Evolutionary conservation across 1,140 invertebrate species (phyloP), one percentile per base, ranked within the genome.

Genomic region (Dendrolimus punctatus): DNA sequence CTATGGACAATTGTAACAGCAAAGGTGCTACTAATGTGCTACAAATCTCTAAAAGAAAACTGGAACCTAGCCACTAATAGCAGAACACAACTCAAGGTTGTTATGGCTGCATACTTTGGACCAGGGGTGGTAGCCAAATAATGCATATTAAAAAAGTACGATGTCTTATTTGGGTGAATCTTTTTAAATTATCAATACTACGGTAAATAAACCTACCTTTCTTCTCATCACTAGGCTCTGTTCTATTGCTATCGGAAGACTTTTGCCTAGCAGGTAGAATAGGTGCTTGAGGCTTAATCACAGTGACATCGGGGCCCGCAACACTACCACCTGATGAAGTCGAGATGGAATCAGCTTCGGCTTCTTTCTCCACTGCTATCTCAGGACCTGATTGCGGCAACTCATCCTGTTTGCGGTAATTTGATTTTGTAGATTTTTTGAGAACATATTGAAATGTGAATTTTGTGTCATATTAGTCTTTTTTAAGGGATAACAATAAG

Each of bases 151-250:
- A 23, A 23, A 1, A 23, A 23, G 23, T 23, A 23, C 23, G 23
- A 23, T 23, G 23, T 23, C 3, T 45, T 23, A 23, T 23, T 23
- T 23, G 23, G 3, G 3, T 23, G 23, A 23, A 3, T 23, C 23
- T 23, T 23, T 2, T 23, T 1, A 23, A 23, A 23, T 1, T 3
- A 23, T 23, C 23, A 23, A 23, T 23, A 23, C 23, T 23, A 23
- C 23, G 23, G 23, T 23, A 23, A 23, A 23, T 23, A 36, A 6
- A 6, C 46, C 6, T 51, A 45, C 80, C 77, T 80, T 82, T 85
- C 64, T 80, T 86, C 7, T 86, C 83, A 47, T 86, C 83, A 51
- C 80, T 85, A 5, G 80, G 83, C 55, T 85, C 83, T 40, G 83
- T 86, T 48, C 74, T 71, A 55, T 83, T 82, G 63, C 80, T 83